These are phyloP conservation scores for Pachyrhynchus sulphureomaculatus DNA, from an alignment of 1,140 invertebrate genomes.

Conservation along the genomic window DNA sequence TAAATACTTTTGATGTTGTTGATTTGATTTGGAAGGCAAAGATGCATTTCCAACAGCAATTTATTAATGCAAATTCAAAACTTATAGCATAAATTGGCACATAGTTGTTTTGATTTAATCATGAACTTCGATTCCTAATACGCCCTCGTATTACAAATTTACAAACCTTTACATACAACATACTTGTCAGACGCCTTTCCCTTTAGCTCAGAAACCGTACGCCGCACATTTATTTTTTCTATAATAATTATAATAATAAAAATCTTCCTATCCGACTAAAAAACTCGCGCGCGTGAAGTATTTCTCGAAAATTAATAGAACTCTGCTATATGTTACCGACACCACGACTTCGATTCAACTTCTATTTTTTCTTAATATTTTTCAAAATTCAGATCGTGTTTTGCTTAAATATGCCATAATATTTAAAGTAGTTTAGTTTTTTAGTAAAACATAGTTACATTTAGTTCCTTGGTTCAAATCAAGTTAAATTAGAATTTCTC, in stretches of 20 bases:
- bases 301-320: slow-evolving; percentile 35
- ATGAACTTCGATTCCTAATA: not conserved
- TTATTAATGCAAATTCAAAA: no score
- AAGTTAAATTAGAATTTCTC: no score
- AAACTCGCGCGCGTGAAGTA: slow-evolving; percentile 30
- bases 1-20: no score
- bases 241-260: slow-evolving; percentile 26
- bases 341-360: not conserved
- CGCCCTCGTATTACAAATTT: no score
- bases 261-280: slow-evolving; percentile 31
- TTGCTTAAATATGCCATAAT: no score
- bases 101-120: not conserved
- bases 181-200: not conserved
- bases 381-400: no score
- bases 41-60: no score
- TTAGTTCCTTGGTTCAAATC: no score
- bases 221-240: slow-evolving; percentile 3
- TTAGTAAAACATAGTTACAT: no score
- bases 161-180: slow-evolving; percentile 23
- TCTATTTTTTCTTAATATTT: not conserved
- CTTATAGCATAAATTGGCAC: slow-evolving; percentile 15
- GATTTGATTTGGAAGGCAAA: no score
- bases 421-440: no score
- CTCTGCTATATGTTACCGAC: slow-evolving; percentile 4
- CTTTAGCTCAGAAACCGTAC: not conserved